Conservation (phyloP, 2,888 invertebrate species). For the Dryobotodes eremita region DNA sequence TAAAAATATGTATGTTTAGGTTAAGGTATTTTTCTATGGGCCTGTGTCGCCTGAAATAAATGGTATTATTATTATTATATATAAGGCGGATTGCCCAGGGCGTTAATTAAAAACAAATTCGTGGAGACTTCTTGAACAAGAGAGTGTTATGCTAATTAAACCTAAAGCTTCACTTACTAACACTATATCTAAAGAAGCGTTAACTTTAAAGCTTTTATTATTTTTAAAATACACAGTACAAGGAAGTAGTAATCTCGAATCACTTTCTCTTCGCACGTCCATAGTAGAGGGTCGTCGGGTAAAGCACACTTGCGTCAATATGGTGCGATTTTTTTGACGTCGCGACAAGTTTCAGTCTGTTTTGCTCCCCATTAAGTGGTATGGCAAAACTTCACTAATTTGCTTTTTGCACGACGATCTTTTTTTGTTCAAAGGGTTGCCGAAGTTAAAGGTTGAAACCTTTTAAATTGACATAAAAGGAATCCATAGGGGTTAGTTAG, state of each 20-base stretch:
- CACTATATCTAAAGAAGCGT: too few relatives aligned
- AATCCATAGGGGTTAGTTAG: not conserved
- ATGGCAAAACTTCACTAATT: conserved; percentile 86
- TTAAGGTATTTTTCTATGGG: too few relatives aligned
- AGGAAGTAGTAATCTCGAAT: conserved; percentile 18
- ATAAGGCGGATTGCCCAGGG: too few relatives aligned
- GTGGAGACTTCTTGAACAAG: too few relatives aligned
- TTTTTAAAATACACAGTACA: too few relatives aligned
- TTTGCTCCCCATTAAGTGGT: conserved; percentile 88
- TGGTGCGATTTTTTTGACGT: conserved; percentile 84
- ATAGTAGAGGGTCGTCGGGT: conserved; percentile 39
- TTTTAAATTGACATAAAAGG: conserved; percentile 57
- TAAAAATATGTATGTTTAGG: too few relatives aligned
- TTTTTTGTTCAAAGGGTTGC: conserved; percentile 81
- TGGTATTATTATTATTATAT: too few relatives aligned
- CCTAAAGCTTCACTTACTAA: too few relatives aligned
- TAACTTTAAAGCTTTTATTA: too few relatives aligned
- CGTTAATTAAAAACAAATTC: too few relatives aligned
- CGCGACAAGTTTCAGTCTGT: conserved; percentile 86
- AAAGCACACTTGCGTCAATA: conserved; percentile 75
- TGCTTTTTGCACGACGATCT: conserved; percentile 76
- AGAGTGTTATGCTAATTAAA: too few relatives aligned
- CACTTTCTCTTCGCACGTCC: not conserved
- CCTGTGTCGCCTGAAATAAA: too few relatives aligned
- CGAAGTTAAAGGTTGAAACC: conserved; percentile 72